Percentiles rank a stretch among this genome's conserved stretches.
Conservation (phyloP, 2,797 vertebrate genomes). For the Gallinago solitaria region DNA sequence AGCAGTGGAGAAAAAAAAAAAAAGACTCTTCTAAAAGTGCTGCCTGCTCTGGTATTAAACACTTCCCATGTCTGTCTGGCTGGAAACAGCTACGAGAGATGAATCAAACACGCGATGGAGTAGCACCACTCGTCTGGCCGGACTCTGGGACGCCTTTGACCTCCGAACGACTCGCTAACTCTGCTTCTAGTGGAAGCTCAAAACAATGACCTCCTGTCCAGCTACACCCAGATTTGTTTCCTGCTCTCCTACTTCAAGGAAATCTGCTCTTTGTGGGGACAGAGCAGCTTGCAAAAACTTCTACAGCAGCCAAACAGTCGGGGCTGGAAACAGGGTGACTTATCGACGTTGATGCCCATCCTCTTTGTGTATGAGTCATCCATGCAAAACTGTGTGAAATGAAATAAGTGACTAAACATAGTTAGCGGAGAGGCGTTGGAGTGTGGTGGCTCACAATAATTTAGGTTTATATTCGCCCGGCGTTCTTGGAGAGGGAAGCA, state of each 20-base stretch:
- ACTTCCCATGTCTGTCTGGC: background rate
- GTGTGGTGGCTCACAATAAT: background rate
- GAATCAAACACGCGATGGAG: background rate
- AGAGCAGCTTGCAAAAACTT: background rate
- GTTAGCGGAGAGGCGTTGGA: background rate
- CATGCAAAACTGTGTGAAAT: background rate
- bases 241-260: slow-evolving; percentile 42
- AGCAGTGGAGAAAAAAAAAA: background rate
- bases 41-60: background rate
- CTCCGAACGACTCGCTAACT: background rate
- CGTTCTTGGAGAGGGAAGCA: background rate
- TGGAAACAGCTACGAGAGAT: background rate
- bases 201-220: slow-evolving; percentile 46
- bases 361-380: background rate
- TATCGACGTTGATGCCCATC: background rate
- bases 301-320: background rate
- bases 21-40: background rate
- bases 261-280: background rate
- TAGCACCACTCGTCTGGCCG: background rate
- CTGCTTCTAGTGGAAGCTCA: slow-evolving; percentile 19
- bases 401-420: background rate
- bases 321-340: background rate
- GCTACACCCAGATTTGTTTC: slow-evolving; percentile 40
- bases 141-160: background rate
- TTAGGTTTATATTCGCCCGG: background rate